Conservation (phyloP, 2,888 invertebrate species). For the Erynnis tages region DNA sequence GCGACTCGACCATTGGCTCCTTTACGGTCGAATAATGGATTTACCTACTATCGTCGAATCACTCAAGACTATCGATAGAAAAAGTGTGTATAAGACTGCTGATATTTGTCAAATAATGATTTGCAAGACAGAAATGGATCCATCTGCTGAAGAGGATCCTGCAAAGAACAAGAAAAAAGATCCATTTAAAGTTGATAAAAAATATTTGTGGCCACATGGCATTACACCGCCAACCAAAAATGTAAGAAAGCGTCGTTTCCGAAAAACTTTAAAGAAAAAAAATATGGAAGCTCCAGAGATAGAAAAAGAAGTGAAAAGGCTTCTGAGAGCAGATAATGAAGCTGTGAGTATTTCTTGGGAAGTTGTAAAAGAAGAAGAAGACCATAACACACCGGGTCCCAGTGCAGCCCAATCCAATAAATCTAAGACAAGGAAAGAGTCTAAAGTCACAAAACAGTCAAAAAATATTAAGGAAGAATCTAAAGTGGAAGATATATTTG, state of each 20-base stretch:
- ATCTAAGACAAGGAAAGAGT: conserved; percentile 29
- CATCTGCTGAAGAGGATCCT: conserved; percentile 85
- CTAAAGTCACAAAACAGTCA: conserved; percentile 35
- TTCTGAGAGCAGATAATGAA: conserved; percentile 93
- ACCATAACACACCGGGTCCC: conserved; percentile 50
- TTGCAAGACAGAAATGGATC: conserved; percentile 91
- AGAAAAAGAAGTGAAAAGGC: conserved; percentile 95
- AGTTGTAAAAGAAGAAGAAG: conserved; percentile 90
- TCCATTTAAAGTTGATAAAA: conserved; percentile 88
- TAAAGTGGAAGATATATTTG: conserved; percentile 87
- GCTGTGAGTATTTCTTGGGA: conserved; percentile 92
- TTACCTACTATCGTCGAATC: conserved; percentile 93
- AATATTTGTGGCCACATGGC: conserved; percentile 94
- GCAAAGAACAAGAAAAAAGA: conserved; percentile 90
- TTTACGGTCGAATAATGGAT: conserved; percentile 92
- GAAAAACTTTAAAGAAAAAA: conserved; percentile 96
- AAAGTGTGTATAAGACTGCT: conserved; percentile 96
- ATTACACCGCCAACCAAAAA: conserved; percentile 96
- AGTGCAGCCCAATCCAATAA: conserved; percentile 37
- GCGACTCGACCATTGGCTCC: conserved; percentile 89
- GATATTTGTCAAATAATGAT: conserved; percentile 93
- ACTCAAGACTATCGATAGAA: conserved; percentile 94
- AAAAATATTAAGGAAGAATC: conserved; percentile 36
- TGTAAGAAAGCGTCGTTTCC: conserved; percentile 91
- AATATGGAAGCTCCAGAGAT: conserved; percentile 96